Conservation (phyloP, 2,888 invertebrate species). For the Pollenia labialis region DNA sequence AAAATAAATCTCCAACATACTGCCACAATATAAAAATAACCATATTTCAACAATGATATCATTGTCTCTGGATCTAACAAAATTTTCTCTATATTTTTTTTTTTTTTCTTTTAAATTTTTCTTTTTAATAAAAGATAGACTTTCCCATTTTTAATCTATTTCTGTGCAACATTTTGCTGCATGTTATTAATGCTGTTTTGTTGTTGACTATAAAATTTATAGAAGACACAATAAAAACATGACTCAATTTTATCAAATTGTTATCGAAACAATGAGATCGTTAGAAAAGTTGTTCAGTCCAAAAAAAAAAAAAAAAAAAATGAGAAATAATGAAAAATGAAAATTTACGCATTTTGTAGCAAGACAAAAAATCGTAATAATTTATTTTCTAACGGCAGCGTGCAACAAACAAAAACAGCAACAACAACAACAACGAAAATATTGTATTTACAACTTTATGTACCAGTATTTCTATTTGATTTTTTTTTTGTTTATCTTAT, state of each 20-base stretch:
- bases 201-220: conserved; percentile 54
- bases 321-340: conserved; percentile 43
- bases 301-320: conserved; percentile 4
- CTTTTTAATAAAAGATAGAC: conserved; percentile 40
- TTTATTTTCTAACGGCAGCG: conserved; percentile 71
- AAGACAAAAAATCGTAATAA: conserved; percentile 70
- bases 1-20: conserved; percentile 9
- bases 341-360: conserved; percentile 68
- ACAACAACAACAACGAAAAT: conserved; percentile 13
- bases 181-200: conserved; percentile 9
- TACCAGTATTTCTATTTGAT: conserved; percentile 23
- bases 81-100: conserved; percentile 55
- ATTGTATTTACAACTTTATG: conserved; percentile 1
- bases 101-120: not conserved
- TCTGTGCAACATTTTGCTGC: conserved; percentile 38
- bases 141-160: conserved; percentile 62
- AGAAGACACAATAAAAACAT: conserved; percentile 58
- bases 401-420: conserved; percentile 24
- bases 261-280: conserved; percentile 72
- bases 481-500: conserved; percentile 42
- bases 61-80: conserved; percentile 60
- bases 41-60: conserved; percentile 68
- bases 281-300: conserved; percentile 44
- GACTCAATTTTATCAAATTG: conserved; percentile 67
- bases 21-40: conserved; percentile 44